These are phyloP conservation scores for Sarcophaga subvicina DNA, from an alignment of 2,888 invertebrate species.

Conservation along the genomic window DNA sequence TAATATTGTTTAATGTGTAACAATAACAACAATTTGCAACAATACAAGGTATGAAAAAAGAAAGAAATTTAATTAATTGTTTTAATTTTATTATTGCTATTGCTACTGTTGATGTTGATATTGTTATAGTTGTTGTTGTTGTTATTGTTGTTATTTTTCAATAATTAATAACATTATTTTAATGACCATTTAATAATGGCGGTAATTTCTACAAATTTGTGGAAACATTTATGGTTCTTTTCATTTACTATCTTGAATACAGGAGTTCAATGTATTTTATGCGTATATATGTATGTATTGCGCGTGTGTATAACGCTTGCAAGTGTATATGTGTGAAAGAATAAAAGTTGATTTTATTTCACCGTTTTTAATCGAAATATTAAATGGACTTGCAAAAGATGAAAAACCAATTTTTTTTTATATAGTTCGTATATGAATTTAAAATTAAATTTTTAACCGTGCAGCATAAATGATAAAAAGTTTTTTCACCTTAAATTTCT, in stretches of 20 bases:
- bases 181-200: slow-evolving; percentile 53
- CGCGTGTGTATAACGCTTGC: background rate
- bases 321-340: background rate
- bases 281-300: background rate
- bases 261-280: background rate
- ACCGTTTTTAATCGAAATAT: background rate
- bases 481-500: no score
- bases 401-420: background rate
- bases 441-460: background rate
- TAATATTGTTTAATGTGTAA: background rate
- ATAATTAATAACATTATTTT: slow-evolving; percentile 58
- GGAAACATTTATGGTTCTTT: slow-evolving; percentile 48
- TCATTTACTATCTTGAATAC: slow-evolving; percentile 27
- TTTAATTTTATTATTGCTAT: background rate
- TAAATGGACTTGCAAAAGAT: background rate
- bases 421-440: background rate
- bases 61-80: background rate
- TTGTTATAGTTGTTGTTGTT: background rate
- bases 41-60: background rate
- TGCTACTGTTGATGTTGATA: no score
- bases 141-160: slow-evolving; percentile 49
- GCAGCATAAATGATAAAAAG: no score
- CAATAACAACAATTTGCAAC: background rate
- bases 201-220: slow-evolving; percentile 55
- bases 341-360: background rate